These are phyloP conservation scores for Brachionus paranguensis DNA, from an alignment of 1,140 invertebrate species.

Conservation along the genomic window DNA sequence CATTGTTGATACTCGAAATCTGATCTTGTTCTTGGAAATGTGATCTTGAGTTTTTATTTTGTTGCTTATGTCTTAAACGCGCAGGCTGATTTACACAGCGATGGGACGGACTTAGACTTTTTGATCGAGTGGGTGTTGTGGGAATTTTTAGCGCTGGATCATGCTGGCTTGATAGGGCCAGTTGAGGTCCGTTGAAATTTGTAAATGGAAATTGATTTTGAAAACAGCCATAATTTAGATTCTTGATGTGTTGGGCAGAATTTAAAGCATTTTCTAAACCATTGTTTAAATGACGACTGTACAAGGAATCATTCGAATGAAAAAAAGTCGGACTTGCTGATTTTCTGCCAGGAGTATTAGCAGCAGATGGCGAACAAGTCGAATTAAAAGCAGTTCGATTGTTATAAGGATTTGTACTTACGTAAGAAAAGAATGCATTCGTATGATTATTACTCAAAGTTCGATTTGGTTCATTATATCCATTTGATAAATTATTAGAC, in stretches of 20 bases:
- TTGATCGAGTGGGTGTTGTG: slow-evolving; percentile 17
- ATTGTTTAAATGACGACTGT: not conserved
- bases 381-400: not conserved
- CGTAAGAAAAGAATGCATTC: not conserved
- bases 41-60: not conserved
- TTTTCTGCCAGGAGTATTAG: slow-evolving; percentile 5
- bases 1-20: not conserved
- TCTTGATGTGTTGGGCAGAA: not conserved
- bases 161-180: not conserved
- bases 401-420: not conserved
- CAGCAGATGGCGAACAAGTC: not conserved
- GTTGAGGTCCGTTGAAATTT: not conserved
- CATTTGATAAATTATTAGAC: not conserved
- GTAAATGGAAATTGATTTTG: not conserved
- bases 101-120: slow-evolving; percentile 34
- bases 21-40: not conserved
- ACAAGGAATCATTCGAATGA: not conserved
- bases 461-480: not conserved
- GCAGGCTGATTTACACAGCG: not conserved
- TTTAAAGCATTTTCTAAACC: not conserved
- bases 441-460: not conserved
- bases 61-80: slow-evolving; percentile 20
- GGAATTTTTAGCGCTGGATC: not conserved
- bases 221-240: not conserved
- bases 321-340: slow-evolving; percentile 37